Evolutionary conservation across 1,140 invertebrate species (phyloP).

Genomic region (Tetraneura akinire): DNA sequence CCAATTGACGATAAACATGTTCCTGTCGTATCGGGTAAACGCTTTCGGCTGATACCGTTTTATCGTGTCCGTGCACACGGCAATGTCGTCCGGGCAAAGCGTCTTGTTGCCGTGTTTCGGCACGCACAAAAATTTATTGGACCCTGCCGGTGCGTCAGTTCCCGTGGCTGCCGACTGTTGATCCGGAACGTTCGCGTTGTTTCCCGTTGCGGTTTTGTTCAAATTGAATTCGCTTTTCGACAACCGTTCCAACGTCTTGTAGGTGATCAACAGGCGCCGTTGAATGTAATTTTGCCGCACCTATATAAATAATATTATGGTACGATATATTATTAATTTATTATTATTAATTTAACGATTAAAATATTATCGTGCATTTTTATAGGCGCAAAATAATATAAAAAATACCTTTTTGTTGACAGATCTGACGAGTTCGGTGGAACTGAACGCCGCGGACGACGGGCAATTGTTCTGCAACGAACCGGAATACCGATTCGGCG

Average conservation of each 20-base stretch:
- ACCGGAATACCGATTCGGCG: constrained; percentile 64
- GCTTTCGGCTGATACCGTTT: constrained; percentile 61
- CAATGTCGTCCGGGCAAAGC: constrained; percentile 42
- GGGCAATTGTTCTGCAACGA: constrained; percentile 61
- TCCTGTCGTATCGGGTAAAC: constrained; percentile 81
- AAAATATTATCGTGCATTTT: too few relatives aligned
- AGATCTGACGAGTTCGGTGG: constrained; percentile 74
- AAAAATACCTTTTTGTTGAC: constrained; percentile 84
- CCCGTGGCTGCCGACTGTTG: neutral
- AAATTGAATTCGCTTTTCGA: constrained; percentile 82
- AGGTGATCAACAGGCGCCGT: constrained; percentile 74
- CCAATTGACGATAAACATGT: constrained; percentile 94
- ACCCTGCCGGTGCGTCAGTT: neutral
- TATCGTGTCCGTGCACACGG: constrained; percentile 8
- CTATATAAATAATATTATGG: constrained; percentile 58
- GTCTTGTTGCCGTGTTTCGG: constrained; percentile 16
- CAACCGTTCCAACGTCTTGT: constrained; percentile 76
- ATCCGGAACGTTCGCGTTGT: constrained; percentile 56
- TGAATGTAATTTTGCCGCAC: constrained; percentile 75
- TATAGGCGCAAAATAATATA: too few relatives aligned
- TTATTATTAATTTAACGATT: too few relatives aligned
- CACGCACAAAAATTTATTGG: constrained; percentile 20
- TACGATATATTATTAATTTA: too few relatives aligned
- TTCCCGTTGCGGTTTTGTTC: constrained; percentile 64
- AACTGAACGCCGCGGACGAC: constrained; percentile 66